Base-by-base conservation (phyloP, 1,140 invertebrate species). In the Diabrotica undecimpunctata region DNA sequence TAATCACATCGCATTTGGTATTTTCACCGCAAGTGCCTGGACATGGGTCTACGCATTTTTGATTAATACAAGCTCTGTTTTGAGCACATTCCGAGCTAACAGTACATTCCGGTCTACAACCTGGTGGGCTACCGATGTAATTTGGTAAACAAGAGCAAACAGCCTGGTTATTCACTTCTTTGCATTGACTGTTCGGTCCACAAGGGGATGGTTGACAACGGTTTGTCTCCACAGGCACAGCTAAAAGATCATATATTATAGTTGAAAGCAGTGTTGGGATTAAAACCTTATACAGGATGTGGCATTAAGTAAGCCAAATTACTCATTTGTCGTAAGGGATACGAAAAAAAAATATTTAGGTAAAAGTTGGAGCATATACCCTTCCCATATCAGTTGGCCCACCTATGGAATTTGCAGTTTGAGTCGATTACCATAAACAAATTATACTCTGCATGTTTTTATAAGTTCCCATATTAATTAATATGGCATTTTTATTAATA, bases 151-250 rank as follows among this genome's bases (percentile, higher is more conserved):
- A 91, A 57, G 84, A 81, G 78, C 89, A 88, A 73, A 90, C 91
- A 62, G 87, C 83, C 11, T 90, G 86, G 72, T 80, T 59, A 83
- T 83, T 88, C 84, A 66, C 83, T 74, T 77, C 81, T 14, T 83
- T 80, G 74, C 89, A 90, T 71, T 87, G 81, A 70, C 83, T 84
- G 69, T 88, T 86, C 82, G 81, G 68, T 6, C 90, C 91, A 78
- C 91, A 93, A 52, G 91, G 90, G 41, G 88, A 89, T 67, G 90
- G 89, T 76, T 86, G 80, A 75, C 90, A 92, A 5, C 89, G 89
- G 77, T 91, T 72, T 50, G 65, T 56, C n/a, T 46, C 41, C 8
- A 46, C n/a, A 46, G 41, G 41, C n/a, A 10, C 41, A 6, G n/a
- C 41, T 46, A 46, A 46, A 46, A 46, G n/a, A 25, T 25, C 25